Evolutionary conservation across 2,797 vertebrate genomes (phyloP), one percentile per base, ranked within the genome.

Genomic region (Antennarius maculatus): DNA sequence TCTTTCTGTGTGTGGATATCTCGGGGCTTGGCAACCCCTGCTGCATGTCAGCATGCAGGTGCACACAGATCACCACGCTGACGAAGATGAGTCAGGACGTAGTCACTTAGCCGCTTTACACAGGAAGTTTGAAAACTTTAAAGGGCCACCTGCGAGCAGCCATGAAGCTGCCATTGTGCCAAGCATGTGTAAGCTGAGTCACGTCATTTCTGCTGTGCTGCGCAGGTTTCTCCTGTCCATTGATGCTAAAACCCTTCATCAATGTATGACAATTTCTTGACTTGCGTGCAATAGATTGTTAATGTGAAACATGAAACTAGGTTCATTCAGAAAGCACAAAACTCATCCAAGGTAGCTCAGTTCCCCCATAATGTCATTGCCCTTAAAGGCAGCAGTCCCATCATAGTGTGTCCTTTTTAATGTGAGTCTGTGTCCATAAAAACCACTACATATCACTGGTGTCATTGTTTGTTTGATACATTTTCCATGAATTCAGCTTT

Each of bases 131-230:
- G 80, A 73, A 76, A 80, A 87, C 76, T 83, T 90, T 85, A 83
- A 91, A 84, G 79, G 84, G 81, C 86, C 86, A 85, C 86, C 86
- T 91, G 82, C 75, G 85, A 84, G 86, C 68, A 43, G 70, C 48
- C 75, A 89, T 89, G 87, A 88, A 87, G 86, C 80, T 54, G 80
- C 84, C 80, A 83, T 89, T 89, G 85, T 86, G 76, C 83, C 80
- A 56, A 70, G 61, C 5, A 31, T 61, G 72, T 74, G 66, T 66
- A 83, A 72, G 82, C 81, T 81, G 85, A 87, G 78, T 91, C 85
- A 88, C 73, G 71, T 72, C 48, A 3, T 76, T 77, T 65, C 31
- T 47, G 59, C 56, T 13, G 2, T 45, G 58, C 71, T 69, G 49
- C 7, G 17, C 68, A 56, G 58, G 37, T 71, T 79, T 77, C 61